These are phyloP conservation scores for Lampris incognitus DNA, from an alignment of 2,113 vertebrate species.

Conservation along the genomic window DNA sequence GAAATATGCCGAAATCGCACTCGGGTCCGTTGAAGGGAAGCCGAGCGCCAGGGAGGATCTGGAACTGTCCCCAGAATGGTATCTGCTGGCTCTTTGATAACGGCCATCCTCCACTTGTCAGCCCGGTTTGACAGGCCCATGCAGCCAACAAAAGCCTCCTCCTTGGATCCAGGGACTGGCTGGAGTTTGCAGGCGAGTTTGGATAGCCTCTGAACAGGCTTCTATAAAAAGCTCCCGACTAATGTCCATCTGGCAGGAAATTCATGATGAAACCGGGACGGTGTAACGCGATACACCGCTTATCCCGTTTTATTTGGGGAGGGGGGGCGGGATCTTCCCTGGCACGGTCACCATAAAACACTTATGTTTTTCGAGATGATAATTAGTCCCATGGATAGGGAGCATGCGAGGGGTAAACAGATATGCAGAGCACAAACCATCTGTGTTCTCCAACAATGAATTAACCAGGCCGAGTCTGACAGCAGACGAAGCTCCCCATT, in stretches of 20 bases:
- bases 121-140: conserved; percentile 33
- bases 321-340: conserved; percentile 15
- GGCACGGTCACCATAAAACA: conserved; percentile 40
- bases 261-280: conserved; percentile 42
- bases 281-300: conserved; percentile 7
- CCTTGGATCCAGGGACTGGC: conserved; percentile 50
- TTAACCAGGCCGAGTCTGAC: conserved; percentile 40
- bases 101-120: conserved; percentile 29
- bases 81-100: conserved; percentile 50
- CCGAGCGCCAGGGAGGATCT: conserved; percentile 22
- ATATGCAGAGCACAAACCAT: conserved; percentile 43
- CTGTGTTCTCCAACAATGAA: conserved; percentile 37
- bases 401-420: conserved; percentile 40
- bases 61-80: conserved; percentile 41
- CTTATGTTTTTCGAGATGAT: conserved; percentile 42
- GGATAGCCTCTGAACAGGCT: conserved; percentile 42
- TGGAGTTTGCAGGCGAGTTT: conserved; percentile 33
- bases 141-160: conserved; percentile 47
- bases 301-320: background rate
- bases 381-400: conserved; percentile 43
- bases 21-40: conserved; percentile 12
- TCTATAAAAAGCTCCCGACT: conserved; percentile 24
- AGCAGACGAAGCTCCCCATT: conserved; percentile 30
- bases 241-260: conserved; percentile 52
- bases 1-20: conserved; percentile 34